phyloP scores from a whole-genome alignment of 2,888 invertebrate species.

The Thysanoteuthis rhombus region DNA sequence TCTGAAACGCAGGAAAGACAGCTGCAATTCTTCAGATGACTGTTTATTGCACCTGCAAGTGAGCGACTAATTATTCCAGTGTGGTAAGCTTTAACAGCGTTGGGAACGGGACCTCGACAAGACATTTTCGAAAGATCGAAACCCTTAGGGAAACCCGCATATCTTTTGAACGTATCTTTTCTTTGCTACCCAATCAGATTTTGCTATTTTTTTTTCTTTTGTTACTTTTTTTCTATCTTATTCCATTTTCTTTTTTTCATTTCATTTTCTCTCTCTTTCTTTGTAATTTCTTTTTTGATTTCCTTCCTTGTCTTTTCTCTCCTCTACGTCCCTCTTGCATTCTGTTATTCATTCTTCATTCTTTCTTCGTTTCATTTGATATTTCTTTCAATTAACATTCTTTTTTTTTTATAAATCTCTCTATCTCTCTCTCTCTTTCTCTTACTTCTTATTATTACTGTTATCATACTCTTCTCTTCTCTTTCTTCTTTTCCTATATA shows the following conservation, averaged over 20 bases:
- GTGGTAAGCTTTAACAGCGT: background rate
- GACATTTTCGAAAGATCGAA: background rate
- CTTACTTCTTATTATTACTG: too few relatives aligned
- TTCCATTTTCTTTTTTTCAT: background rate
- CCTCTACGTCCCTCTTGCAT: too few relatives aligned
- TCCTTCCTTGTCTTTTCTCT: background rate
- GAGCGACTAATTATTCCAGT: background rate
- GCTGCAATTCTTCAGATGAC: background rate
- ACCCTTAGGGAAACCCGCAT: background rate
- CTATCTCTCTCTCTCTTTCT: too few relatives aligned
- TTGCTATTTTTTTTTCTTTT: background rate
- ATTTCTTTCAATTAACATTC: too few relatives aligned
- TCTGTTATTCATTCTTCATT: too few relatives aligned
- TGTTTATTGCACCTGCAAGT: background rate
- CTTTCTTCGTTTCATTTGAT: too few relatives aligned
- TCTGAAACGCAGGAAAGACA: background rate
- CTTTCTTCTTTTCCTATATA: too few relatives aligned
- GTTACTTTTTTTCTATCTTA: background rate
- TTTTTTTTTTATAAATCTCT: too few relatives aligned
- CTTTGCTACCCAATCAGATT: background rate
- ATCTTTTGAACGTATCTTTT: background rate
- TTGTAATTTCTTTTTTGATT: background rate
- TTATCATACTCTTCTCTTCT: too few relatives aligned
- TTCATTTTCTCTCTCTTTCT: background rate
- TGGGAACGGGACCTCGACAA: background rate